A percentile compares a stretch with the other conserved stretches of the same genome.
Evolutionary conservation across 2,113 vertebrate species (phyloP).

Genomic region (Catagonus wagneri): DNA sequence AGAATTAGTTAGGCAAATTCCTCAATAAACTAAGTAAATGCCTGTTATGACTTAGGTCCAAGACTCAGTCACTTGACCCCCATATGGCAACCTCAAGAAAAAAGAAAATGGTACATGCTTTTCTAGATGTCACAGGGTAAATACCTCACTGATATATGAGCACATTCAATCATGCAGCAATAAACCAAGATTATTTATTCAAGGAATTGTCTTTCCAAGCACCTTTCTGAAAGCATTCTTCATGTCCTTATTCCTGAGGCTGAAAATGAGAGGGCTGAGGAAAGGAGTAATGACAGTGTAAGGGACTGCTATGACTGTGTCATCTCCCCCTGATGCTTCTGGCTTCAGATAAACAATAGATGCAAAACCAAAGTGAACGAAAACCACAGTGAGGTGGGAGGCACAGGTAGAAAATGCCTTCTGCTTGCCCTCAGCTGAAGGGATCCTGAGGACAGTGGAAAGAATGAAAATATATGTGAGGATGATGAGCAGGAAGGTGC

Average conservation of each 20-base stretch:
- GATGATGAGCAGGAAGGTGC: conserved; percentile 53
- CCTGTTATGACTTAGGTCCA: no score
- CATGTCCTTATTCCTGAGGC: conserved; percentile 78
- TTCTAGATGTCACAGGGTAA: background rate
- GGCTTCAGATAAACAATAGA: conserved; percentile 73
- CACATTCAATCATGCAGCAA: background rate
- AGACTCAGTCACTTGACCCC: background rate
- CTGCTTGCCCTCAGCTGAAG: conserved; percentile 44
- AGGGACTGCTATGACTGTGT: conserved; percentile 40
- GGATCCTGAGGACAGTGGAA: conserved; percentile 67
- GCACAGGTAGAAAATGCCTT: conserved; percentile 77
- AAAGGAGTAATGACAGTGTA: conserved; percentile 69
- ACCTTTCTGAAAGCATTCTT: conserved; percentile 66
- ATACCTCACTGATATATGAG: background rate
- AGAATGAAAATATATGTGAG: conserved; percentile 68
- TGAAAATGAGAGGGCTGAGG: conserved; percentile 76
- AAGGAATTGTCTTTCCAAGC: background rate
- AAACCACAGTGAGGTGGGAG: conserved; percentile 73
- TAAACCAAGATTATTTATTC: background rate
- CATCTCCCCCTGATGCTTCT: background rate
- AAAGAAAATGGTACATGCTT: background rate
- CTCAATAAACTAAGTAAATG: background rate
- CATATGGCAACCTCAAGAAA: background rate
- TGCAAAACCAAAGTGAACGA: conserved; percentile 73
- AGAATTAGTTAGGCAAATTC: background rate